These are phyloP conservation scores for Aepyceros melampus DNA, from an alignment of 2,113 vertebrate genomes.

Conservation along the genomic window DNA sequence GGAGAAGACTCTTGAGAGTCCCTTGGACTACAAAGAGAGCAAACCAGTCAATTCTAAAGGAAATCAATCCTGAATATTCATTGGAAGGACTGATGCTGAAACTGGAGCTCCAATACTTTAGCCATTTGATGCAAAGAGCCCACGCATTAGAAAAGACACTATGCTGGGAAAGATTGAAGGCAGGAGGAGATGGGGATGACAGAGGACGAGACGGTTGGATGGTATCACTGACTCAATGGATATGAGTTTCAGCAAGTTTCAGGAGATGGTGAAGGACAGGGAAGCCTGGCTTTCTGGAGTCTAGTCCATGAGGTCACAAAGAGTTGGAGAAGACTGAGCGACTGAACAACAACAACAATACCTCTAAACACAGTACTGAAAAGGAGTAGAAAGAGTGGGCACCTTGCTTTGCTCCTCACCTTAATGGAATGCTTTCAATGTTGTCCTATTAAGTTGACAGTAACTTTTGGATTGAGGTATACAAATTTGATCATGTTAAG, in stretches of 20 bases:
- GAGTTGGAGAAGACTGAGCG: neutral
- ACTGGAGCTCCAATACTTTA: neutral
- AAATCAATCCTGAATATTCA: neutral
- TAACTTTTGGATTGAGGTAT: neutral
- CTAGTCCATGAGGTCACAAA: neutral
- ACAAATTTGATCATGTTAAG: slow-evolving; percentile 24
- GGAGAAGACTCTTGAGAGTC: neutral
- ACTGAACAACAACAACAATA: neutral
- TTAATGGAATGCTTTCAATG: neutral
- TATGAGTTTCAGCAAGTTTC: neutral
- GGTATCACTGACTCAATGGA: neutral
- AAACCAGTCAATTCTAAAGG: neutral
- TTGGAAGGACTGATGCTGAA: neutral
- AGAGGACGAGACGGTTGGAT: neutral
- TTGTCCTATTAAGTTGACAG: neutral
- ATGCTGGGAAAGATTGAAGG: neutral
- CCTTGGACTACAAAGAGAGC: neutral
- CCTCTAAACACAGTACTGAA: neutral
- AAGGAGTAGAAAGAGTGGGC: neutral
- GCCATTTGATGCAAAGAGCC: neutral
- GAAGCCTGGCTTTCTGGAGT: neutral
- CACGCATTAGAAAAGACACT: neutral
- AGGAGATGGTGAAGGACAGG: neutral
- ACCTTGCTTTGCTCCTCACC: neutral
- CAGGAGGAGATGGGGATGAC: neutral